Evolutionary conservation across 2,888 invertebrate species (phyloP).

Genomic region (Chrysopilus asiliformis): DNA sequence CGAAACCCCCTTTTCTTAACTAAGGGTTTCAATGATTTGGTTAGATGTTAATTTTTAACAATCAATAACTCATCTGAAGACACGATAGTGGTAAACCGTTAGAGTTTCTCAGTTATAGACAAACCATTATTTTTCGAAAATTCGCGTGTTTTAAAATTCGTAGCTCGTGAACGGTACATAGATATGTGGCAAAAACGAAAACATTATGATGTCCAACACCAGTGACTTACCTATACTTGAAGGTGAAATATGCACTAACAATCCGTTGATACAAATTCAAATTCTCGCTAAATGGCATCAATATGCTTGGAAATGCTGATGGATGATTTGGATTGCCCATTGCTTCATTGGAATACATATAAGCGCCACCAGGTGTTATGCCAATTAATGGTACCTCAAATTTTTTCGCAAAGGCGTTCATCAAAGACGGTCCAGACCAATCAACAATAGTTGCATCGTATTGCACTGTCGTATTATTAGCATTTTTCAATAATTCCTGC

Average conservation of each 20-base stretch:
- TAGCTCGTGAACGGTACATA: too few relatives aligned
- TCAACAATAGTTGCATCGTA: slow-evolving; percentile 46
- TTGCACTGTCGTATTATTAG: slow-evolving; percentile 30
- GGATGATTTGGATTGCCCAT: slow-evolving; percentile 43
- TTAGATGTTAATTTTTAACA: too few relatives aligned
- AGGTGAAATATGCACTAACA: slow-evolving; percentile 18
- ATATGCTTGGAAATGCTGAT: slow-evolving; percentile 39
- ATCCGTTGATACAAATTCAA: slow-evolving; percentile 32
- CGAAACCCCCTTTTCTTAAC: too few relatives aligned
- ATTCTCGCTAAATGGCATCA: slow-evolving; percentile 35
- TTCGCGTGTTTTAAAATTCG: too few relatives aligned
- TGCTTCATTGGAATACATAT: slow-evolving; percentile 38
- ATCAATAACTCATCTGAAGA: too few relatives aligned
- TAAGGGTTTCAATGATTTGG: too few relatives aligned
- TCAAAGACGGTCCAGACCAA: slow-evolving; percentile 37
- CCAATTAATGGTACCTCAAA: slow-evolving; percentile 42
- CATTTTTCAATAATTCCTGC: slow-evolving; percentile 17
- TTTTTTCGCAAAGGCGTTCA: slow-evolving; percentile 40
- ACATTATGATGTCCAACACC: too few relatives aligned
- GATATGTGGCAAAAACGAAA: too few relatives aligned
- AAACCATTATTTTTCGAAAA: too few relatives aligned
- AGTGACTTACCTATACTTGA: slow-evolving; percentile 19
- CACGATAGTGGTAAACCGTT: too few relatives aligned
- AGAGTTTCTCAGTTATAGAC: too few relatives aligned
- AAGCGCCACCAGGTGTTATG: slow-evolving; percentile 39